Conservation (phyloP, 2,113 vertebrate genomes). For the Nothoprocta pentlandii region DNA sequence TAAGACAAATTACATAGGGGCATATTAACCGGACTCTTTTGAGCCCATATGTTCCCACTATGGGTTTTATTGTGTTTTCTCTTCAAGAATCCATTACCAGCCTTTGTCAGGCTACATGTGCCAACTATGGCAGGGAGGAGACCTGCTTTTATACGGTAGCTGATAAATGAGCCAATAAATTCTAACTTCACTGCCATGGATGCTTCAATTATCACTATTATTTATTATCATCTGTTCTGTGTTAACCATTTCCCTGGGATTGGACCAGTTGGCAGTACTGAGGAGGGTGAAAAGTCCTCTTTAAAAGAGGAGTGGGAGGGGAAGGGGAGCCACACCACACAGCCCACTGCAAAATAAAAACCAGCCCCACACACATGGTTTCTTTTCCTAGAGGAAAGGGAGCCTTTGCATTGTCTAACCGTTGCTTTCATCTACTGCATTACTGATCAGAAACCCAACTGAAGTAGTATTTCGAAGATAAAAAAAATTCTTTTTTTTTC, state of each 20-base stretch:
- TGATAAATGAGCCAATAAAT: constrained; percentile 45
- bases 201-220: constrained; percentile 39
- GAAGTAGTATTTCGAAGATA: neutral
- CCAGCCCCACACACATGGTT: neutral
- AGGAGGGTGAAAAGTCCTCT: neutral
- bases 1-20: neutral
- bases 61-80: constrained; percentile 5
- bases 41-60: neutral
- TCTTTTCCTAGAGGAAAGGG: neutral
- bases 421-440: neutral
- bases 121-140: neutral
- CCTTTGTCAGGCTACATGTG: neutral
- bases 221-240: neutral
- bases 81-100: neutral
- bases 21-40: neutral
- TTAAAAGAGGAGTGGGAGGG: neutral
- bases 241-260: neutral
- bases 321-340: neutral
- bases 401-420: neutral
- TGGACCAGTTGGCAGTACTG: neutral
- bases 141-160: neutral
- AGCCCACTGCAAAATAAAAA: neutral
- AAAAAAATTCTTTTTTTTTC: neutral
- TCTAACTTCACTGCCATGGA: neutral
- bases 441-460: neutral